Evolutionary conservation across 1,140 invertebrate species (phyloP), one percentile per base, ranked within the genome.

Genomic region (Galleria mellonella): DNA sequence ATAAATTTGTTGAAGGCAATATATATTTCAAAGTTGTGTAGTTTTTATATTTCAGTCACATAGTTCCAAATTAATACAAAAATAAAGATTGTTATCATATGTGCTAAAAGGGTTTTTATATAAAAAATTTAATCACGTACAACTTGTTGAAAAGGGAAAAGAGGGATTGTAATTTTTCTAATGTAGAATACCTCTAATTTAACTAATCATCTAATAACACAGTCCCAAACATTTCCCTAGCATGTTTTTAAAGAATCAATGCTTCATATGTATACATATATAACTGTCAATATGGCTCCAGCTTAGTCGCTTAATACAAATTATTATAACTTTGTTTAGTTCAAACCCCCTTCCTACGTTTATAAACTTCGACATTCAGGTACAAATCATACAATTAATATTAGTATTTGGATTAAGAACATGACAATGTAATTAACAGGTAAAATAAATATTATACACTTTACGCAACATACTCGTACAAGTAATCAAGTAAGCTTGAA

Each of bases 71-170:
- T 39, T 47, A 54, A 43, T 38, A 40, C 29, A 35, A 50, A 44
- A 9, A 29, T 51, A 33, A 40, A 45, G 39, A 36, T 35, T 36
- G 30, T 32, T 51, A 43, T 35, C 28, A 38, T 12, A 38, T 38
- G 30, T 43, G 30, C 35, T 43, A 8, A 48, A 49, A 55, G 46
- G 40, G 47, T 47, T 31, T 31, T 9, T 31, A 31, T 8, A 31
- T 1, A 29, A 29, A n/a, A 11, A 11, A 31, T n/a, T 2, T 4
- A 37, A 50, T 59, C 52, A 50, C 55, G 60, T 53, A 78, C 81
- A 84, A 82, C 77, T 70, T 68, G 72, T 82, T 81, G 77, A 82
- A 84, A 82, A 84, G 77, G 61, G 74, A 82, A 75, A 70, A 76
- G 55, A 76, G 73, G 70, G 71, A 55, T n/a, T n/a, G 50, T 57